Evolutionary conservation across 2,797 vertebrate species (phyloP), one percentile per base, ranked within the genome.

Genomic region (Myotis daubentonii): DNA sequence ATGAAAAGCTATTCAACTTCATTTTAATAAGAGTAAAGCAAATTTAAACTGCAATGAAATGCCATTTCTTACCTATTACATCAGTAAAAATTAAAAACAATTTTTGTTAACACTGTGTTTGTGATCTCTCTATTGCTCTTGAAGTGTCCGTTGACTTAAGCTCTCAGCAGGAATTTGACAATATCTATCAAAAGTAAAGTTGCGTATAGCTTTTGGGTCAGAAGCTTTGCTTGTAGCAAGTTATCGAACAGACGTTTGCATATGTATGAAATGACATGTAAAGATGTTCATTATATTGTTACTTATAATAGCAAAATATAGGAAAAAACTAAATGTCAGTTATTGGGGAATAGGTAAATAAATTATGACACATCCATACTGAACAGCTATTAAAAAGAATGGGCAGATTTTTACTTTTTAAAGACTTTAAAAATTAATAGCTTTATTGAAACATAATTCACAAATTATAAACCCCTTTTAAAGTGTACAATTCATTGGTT

Each of bases 1-100:
- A 17, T 30, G 51, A 62, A 72, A 62, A 80, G 51, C 71, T 53
- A 16, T 93, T 93, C 7, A 33, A 15, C n/a, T 22, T 93, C 75
- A 65, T 17, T 87, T 53, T 62, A 80, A 89, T 70, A 80, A 70
- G 75, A 80, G 68, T 71, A 80, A 72, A 87, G 28, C 75, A 93
- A 62, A 72, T 80, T 62, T 72, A 83, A 62, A 47, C 68, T 62
- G 10, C 75, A 65, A 7, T 72, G 65, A 79, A 92, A 79, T 93
- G 36, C 53, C 65, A 62, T 65, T 65, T 83, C 71, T 30, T 38
- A 71, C 15, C 20, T 72, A n/a, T 70, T 60, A 49, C 38, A 51
- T 86, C 23, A 11, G 28, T 80, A 93, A 80, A 93, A n/a, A 33
- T 60, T n/a, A 55, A 66, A 55, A 85, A 36, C 16, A 30, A 36